phyloP scores from a whole-genome alignment of 2,888 invertebrate genomes.

The Xestia ashworthii region DNA sequence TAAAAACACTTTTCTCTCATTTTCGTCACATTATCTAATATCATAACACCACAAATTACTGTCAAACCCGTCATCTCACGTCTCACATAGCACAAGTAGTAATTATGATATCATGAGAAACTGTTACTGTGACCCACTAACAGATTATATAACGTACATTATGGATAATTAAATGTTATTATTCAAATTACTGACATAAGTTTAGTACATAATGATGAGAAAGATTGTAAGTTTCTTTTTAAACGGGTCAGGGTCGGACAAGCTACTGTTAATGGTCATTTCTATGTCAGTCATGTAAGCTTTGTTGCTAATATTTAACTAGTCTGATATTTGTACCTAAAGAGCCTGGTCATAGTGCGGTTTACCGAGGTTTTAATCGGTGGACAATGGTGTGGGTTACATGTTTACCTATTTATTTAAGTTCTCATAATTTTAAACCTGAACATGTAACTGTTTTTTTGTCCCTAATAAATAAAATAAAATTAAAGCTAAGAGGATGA shows the following conservation, averaged over 20 bases:
- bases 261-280: neutral
- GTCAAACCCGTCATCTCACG: slow-evolving; percentile 15
- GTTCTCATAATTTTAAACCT: too few species aligned
- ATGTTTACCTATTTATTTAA: too few species aligned
- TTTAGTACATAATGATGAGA: slow-evolving; percentile 15
- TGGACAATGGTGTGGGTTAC: too few species aligned
- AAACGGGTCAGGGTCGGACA: slow-evolving; percentile 32
- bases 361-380: neutral
- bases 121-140: slow-evolving; percentile 34
- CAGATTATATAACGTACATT: slow-evolving; percentile 43
- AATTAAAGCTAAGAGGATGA: neutral
- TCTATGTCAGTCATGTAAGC: neutral
- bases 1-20: neutral
- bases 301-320: neutral
- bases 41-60: slow-evolving; percentile 38
- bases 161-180: slow-evolving; percentile 47
- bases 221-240: slow-evolving; percentile 36
- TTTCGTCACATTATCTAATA: neutral
- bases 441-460: too few species aligned
- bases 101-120: slow-evolving; percentile 49
- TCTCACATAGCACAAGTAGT: slow-evolving; percentile 11
- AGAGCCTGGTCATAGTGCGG: neutral
- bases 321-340: neutral
- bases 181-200: slow-evolving; percentile 35
- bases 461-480: too few species aligned